These are phyloP conservation scores for Vidua chalybeata DNA, from an alignment of 2,113 vertebrate species.

Conservation along the genomic window DNA sequence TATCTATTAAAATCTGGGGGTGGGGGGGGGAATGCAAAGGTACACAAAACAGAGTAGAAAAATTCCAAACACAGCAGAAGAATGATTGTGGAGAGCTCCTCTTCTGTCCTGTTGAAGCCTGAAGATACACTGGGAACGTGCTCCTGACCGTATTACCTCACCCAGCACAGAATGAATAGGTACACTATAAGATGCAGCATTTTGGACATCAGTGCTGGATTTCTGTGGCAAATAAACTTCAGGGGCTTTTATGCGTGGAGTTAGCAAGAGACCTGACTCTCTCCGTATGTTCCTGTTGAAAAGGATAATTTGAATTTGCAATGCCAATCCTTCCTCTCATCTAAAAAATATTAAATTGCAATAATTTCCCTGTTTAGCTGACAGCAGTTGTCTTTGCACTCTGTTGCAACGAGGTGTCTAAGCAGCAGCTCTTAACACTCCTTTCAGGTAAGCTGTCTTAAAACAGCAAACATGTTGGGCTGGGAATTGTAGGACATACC, in stretches of 20 bases:
- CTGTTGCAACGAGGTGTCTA: neutral
- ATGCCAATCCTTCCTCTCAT: neutral
- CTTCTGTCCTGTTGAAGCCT: neutral
- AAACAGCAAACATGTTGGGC: neutral
- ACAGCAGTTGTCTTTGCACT: neutral
- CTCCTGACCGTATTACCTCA: neutral
- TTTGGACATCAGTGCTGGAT: neutral
- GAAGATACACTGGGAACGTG: accelerated
- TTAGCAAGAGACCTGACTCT: neutral
- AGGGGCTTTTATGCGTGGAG: neutral
- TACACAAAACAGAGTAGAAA: neutral
- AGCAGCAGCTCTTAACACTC: neutral
- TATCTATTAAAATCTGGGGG: neutral
- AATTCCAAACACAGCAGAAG: neutral
- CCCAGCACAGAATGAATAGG: neutral
- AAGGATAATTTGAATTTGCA: neutral
- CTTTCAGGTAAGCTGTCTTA: neutral
- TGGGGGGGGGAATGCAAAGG: neutral
- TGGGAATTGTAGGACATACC: neutral
- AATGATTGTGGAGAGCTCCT: neutral
- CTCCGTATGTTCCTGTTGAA: neutral
- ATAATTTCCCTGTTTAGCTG: neutral
- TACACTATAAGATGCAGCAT: accelerated
- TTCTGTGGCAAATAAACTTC: neutral
- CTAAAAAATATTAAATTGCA: neutral